phyloP scores from a whole-genome alignment of 1,140 invertebrate genomes.

The Neodiprion fabricii region DNA sequence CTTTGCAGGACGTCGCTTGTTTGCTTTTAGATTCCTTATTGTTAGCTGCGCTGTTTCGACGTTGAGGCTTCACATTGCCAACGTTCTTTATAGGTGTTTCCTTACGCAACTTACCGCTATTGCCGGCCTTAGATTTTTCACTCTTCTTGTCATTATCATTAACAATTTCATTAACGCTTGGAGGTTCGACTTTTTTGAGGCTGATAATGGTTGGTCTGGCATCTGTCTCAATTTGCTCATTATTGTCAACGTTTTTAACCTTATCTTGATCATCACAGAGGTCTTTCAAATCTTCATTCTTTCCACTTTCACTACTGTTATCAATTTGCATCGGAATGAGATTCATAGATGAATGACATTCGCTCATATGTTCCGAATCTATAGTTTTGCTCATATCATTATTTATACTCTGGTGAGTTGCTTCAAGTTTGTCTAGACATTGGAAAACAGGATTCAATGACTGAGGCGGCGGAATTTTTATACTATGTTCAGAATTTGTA shows the following conservation, averaged over 20 bases:
- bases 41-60: neutral
- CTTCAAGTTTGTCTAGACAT: neutral
- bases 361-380: neutral
- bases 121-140: neutral
- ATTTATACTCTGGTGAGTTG: neutral
- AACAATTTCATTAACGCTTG: no score
- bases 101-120: neutral
- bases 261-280: neutral
- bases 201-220: neutral
- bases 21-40: slow-evolving; percentile 5
- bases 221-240: neutral
- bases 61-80: neutral
- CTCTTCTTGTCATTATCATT: neutral
- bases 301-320: neutral
- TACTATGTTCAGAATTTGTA: neutral
- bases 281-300: neutral
- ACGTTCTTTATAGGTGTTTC: neutral
- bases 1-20: slow-evolving; percentile 7
- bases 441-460: no score
- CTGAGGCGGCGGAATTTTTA: neutral
- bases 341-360: neutral
- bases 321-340: neutral
- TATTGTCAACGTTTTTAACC: neutral
- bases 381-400: neutral
- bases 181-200: neutral